Evolutionary conservation across 2,888 invertebrate species (phyloP).

Genomic region (Euclidia mi): DNA sequence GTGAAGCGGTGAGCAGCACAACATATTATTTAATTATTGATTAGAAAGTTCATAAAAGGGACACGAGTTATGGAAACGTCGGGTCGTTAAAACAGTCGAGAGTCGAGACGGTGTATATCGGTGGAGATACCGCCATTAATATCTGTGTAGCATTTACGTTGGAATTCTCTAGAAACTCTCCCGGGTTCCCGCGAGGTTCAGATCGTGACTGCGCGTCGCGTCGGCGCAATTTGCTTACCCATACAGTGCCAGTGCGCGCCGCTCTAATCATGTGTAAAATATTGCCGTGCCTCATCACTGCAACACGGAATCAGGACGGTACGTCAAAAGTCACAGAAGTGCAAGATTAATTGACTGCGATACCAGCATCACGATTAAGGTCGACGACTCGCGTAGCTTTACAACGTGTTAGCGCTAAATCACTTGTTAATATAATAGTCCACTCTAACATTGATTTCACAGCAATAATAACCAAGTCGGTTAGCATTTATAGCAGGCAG

Average conservation of each 20-base stretch:
- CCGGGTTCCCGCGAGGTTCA: slow-evolving; percentile 87
- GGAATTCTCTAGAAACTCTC: slow-evolving; percentile 88
- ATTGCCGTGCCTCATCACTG: slow-evolving; percentile 84
- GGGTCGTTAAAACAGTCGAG: slow-evolving; percentile 45
- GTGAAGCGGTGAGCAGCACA: slow-evolving; percentile 38
- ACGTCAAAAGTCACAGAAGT: slow-evolving; percentile 81
- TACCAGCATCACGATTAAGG: slow-evolving; percentile 75
- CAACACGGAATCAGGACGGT: slow-evolving; percentile 79
- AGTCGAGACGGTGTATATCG: slow-evolving; percentile 58
- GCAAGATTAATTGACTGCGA: slow-evolving; percentile 83
- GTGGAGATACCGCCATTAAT: slow-evolving; percentile 82
- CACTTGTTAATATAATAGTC: slow-evolving; percentile 4
- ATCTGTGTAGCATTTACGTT: slow-evolving; percentile 86
- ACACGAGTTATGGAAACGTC: slow-evolving; percentile 42
- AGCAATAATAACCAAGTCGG: no score
- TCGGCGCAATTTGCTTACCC: slow-evolving; percentile 89
- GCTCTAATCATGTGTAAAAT: slow-evolving; percentile 90
- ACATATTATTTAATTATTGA: slow-evolving; percentile 51
- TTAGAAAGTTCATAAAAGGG: slow-evolving; percentile 59
- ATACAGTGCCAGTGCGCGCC: slow-evolving; percentile 82
- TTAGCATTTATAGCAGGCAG: neutral
- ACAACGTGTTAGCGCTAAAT: slow-evolving; percentile 20
- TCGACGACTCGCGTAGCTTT: slow-evolving; percentile 58
- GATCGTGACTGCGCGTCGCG: slow-evolving; percentile 88
- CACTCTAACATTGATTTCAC: neutral